Percentiles rank a stretch among this genome's conserved stretches.
Conservation (phyloP, 23 tunicate species). For the Ciona savignyi region DNA sequence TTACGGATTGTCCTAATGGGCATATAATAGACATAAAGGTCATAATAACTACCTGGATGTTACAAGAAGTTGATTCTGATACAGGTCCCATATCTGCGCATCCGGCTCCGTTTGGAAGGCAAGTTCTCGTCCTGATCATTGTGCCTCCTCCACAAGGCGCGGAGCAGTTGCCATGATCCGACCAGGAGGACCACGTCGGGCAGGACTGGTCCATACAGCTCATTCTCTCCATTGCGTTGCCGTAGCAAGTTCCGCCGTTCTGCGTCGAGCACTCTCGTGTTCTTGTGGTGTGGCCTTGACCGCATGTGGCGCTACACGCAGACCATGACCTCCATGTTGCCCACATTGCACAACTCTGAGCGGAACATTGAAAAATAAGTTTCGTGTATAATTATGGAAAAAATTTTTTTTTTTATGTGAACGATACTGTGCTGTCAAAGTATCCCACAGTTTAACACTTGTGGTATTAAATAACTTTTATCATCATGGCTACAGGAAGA, state of each 20-base stretch:
- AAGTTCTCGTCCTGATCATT: constrained; percentile 32
- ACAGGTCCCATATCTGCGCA: constrained; percentile 28
- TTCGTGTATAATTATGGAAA: too few species aligned
- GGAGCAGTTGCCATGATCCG: constrained; percentile 14
- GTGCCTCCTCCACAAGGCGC: constrained; percentile 46
- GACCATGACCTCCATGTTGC: constrained; percentile 38
- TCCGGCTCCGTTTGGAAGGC: constrained; percentile 32
- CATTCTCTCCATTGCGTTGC: constrained; percentile 25
- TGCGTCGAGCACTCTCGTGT: constrained; percentile 39
- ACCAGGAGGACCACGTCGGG: constrained; percentile 48
- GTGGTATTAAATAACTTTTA: too few species aligned
- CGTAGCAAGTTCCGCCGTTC: constrained; percentile 4
- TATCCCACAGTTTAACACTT: too few species aligned
- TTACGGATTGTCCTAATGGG: too few species aligned
- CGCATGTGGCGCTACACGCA: constrained; percentile 56
- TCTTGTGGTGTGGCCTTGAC: constrained; percentile 42
- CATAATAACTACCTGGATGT: constrained; percentile 34
- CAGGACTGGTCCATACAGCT: constrained; percentile 17
- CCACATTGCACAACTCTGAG: constrained; percentile 63
- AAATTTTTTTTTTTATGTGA: too few species aligned
- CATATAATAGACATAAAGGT: too few species aligned
- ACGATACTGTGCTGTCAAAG: too few species aligned
- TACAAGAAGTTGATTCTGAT: constrained; percentile 26
- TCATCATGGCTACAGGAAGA: too few species aligned
- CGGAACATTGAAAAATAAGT: too few species aligned